These are phyloP conservation scores for Napeogenes sylphis DNA, from an alignment of 2,888 invertebrate genomes.

Conservation along the genomic window DNA sequence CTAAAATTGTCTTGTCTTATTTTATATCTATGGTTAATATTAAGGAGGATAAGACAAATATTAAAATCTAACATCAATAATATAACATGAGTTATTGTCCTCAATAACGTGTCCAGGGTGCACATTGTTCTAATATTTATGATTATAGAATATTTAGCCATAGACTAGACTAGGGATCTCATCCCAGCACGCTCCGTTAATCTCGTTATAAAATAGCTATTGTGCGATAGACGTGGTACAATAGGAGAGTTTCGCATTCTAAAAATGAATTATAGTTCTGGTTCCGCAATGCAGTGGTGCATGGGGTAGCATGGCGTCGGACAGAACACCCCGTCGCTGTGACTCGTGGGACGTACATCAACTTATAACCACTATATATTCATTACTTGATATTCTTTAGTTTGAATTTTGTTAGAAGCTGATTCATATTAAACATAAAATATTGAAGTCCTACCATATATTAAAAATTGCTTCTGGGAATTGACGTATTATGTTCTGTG, in stretches of 20 bases:
- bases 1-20: not conserved
- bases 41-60: too few relatives aligned
- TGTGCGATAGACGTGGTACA: slow-evolving; percentile 61
- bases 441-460: too few relatives aligned
- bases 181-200: slow-evolving; percentile 57
- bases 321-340: slow-evolving; percentile 14
- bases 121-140: not conserved
- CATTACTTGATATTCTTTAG: not conserved
- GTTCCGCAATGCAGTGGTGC: slow-evolving; percentile 74
- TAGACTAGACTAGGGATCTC: too few relatives aligned
- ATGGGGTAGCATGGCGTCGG: slow-evolving; percentile 52
- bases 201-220: slow-evolving; percentile 56
- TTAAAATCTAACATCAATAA: too few relatives aligned
- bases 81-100: too few relatives aligned
- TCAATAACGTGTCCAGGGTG: not conserved
- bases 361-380: slow-evolving; percentile 3
- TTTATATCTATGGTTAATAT: too few relatives aligned
- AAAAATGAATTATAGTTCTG: slow-evolving; percentile 70
- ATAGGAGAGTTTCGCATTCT: slow-evolving; percentile 63
- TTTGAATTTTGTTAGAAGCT: not conserved
- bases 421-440: too few relatives aligned
- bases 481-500: too few relatives aligned
- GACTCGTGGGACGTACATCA: slow-evolving; percentile 16
- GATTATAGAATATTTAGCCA: slow-evolving; percentile 23
- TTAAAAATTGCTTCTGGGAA: too few relatives aligned